A percentile compares a stretch with the other conserved stretches of the same genome.
phyloP scores from a whole-genome alignment of 1,140 invertebrate species.

The Drosophila quadrilineata region DNA sequence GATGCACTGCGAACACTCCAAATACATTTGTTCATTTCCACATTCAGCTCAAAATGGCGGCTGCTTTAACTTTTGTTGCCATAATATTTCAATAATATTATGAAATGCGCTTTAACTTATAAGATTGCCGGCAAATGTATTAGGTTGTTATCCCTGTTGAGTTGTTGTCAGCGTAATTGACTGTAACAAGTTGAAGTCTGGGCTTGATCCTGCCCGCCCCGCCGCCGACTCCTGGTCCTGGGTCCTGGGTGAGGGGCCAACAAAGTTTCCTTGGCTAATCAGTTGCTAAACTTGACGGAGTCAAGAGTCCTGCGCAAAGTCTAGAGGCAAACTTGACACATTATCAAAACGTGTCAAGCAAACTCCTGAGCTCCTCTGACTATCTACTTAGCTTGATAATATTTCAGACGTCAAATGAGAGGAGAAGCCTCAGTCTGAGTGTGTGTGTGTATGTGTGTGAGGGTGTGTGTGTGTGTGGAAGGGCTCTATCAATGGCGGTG shows the following conservation, averaged over 20 bases:
- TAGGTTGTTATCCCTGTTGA: conserved; percentile 3
- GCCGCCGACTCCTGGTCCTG: too few species aligned
- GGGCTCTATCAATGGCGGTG: conserved; percentile 47
- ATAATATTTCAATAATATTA: too few species aligned
- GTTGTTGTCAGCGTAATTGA: conserved; percentile 13
- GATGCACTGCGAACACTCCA: background rate
- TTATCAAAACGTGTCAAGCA: conserved; percentile 48
- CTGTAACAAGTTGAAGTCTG: conserved; percentile 8
- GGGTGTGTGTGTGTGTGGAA: background rate
- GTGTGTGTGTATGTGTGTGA: conserved; percentile 1
- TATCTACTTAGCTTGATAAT: conserved; percentile 63
- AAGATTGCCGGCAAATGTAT: too few species aligned
- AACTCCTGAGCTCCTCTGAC: conserved; percentile 27
- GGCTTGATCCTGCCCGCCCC: too few species aligned
- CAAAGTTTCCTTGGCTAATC: conserved; percentile 41
- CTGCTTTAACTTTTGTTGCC: too few species aligned
- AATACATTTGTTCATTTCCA: background rate
- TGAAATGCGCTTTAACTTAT: too few species aligned
- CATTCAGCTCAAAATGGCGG: background rate
- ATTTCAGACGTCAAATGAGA: conserved; percentile 49
- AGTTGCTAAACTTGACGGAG: conserved; percentile 28
- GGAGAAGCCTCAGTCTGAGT: too few species aligned
- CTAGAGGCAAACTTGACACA: conserved; percentile 46
- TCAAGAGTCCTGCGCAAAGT: conserved; percentile 18
- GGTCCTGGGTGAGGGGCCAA: conserved; percentile 9